Conservation (phyloP, 2,113 vertebrate genomes). For the Excalfactoria chinensis region DNA sequence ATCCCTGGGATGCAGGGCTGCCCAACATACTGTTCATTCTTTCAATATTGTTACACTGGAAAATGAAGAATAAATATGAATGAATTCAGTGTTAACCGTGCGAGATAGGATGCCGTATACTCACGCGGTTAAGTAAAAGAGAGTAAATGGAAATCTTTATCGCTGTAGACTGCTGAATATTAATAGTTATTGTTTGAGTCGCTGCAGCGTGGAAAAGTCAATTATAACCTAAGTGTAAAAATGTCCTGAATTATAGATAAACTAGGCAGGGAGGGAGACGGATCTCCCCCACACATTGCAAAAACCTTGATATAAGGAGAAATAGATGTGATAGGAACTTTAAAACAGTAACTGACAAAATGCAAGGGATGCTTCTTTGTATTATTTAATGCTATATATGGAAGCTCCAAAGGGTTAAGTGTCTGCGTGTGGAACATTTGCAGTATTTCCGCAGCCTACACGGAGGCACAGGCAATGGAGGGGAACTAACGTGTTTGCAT, state of each 20-base stretch:
- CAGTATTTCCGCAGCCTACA: slow-evolving; percentile 47
- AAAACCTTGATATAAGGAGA: slow-evolving; percentile 53
- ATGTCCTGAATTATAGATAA: slow-evolving; percentile 75
- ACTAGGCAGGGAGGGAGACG: slow-evolving; percentile 53
- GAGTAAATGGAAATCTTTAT: slow-evolving; percentile 79
- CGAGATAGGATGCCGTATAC: slow-evolving; percentile 65
- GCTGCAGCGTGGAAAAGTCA: slow-evolving; percentile 74
- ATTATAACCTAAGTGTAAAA: slow-evolving; percentile 75
- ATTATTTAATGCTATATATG: neutral
- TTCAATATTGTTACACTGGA: slow-evolving; percentile 14
- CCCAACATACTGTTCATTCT: neutral
- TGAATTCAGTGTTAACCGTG: slow-evolving; percentile 54
- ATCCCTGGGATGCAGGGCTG: neutral
- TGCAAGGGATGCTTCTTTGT: accelerated
- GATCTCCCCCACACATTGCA: slow-evolving; percentile 56
- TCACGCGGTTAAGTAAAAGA: slow-evolving; percentile 59
- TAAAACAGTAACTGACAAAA: slow-evolving; percentile 59
- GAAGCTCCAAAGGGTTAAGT: slow-evolving; percentile 50
- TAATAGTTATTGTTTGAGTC: slow-evolving; percentile 78
- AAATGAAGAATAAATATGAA: slow-evolving; percentile 70
- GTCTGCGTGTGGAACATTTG: slow-evolving; percentile 10
- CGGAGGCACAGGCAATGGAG: neutral
- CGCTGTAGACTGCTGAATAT: slow-evolving; percentile 75
- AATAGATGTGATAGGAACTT: slow-evolving; percentile 64
- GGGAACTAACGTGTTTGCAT: slow-evolving; percentile 33